These are phyloP conservation scores for Cladorhizidae sp. DNA, from an alignment of 37 sponge, comb jelly and placozoan species.

Conservation along the genomic window DNA sequence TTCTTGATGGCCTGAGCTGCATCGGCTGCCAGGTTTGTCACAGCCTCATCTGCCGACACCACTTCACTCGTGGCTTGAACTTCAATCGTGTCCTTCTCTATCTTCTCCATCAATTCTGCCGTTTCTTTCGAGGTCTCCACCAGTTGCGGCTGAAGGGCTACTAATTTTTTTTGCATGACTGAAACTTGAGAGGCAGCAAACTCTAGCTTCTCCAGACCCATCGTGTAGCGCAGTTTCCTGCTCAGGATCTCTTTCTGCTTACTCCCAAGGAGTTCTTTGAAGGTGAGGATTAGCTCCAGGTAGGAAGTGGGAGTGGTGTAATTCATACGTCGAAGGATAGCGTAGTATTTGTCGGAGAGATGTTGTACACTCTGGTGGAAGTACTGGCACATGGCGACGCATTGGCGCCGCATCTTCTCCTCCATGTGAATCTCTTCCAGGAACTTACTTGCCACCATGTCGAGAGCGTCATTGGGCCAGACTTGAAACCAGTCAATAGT, in stretches of 20 bases:
- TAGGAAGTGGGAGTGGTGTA: slow-evolving; percentile 99
- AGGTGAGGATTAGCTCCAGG: slow-evolving; percentile 96
- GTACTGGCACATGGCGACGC: slow-evolving; percentile 94
- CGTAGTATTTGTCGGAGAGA: slow-evolving; percentile 73
- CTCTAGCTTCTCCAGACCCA: slow-evolving; percentile 93
- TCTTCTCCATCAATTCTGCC: slow-evolving; percentile 91
- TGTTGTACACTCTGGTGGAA: slow-evolving; percentile 79
- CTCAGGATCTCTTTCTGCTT: slow-evolving; percentile 80
- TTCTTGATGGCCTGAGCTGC: slow-evolving; percentile 92
- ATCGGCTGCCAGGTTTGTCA: slow-evolving; percentile 95
- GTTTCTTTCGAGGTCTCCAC: slow-evolving; percentile 95
- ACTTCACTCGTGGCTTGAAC: slow-evolving; percentile 98
- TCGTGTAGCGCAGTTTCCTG: slow-evolving; percentile 80
- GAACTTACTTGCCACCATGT: slow-evolving; percentile 99
- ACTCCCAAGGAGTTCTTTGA: slow-evolving; percentile 78
- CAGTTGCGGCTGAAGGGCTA: slow-evolving; percentile 93
- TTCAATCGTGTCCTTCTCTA: slow-evolving; percentile 97
- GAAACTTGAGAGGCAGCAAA: slow-evolving; percentile 98
- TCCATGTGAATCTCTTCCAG: slow-evolving; percentile 94
- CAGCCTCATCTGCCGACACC: slow-evolving; percentile 97
- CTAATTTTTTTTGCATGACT: slow-evolving; percentile 94
- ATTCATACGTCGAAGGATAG: slow-evolving; percentile 88
- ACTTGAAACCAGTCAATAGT: slow-evolving; percentile 99
- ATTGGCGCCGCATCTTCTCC: slow-evolving; percentile 61
- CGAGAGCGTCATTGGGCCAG: slow-evolving; percentile 98